Conservation (phyloP, 1,140 invertebrate genomes). For the Chelonus insularis region DNA sequence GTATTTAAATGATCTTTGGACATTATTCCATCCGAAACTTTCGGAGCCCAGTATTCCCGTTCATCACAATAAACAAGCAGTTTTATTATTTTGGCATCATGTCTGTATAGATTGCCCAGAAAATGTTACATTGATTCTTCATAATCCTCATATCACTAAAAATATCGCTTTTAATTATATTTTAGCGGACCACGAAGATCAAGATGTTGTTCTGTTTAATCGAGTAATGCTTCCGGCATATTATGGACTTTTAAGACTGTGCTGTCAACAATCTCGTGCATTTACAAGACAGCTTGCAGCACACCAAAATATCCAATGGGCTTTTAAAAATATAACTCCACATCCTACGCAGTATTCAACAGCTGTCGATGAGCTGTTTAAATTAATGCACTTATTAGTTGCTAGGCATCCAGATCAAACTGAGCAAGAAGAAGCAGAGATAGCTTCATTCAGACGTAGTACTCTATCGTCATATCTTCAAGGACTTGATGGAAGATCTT, state of each 20-base stretch:
- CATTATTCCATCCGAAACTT: constrained; percentile 90
- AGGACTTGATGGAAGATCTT: constrained; percentile 78
- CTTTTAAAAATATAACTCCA: constrained; percentile 93
- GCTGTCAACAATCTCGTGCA: constrained; percentile 81
- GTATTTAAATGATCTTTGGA: constrained; percentile 89
- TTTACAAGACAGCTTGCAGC: constrained; percentile 85
- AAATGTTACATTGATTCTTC: constrained; percentile 84
- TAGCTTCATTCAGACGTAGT: constrained; percentile 78
- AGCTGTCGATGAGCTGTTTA: constrained; percentile 89
- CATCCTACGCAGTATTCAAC: constrained; percentile 89
- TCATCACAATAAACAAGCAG: constrained; percentile 92
- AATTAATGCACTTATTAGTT: constrained; percentile 83
- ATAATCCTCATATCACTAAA: constrained; percentile 81
- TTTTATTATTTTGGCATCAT: constrained; percentile 91
- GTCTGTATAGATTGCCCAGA: constrained; percentile 90
- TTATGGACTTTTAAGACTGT: constrained; percentile 86
- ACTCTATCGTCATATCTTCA: constrained; percentile 83
- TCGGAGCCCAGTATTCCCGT: constrained; percentile 94
- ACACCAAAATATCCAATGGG: constrained; percentile 96
- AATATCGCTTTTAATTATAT: constrained; percentile 98
- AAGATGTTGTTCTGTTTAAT: constrained; percentile 92
- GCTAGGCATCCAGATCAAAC: constrained; percentile 74
- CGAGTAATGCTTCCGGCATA: constrained; percentile 93
- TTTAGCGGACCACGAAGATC: constrained; percentile 92
- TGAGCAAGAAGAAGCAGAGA: constrained; percentile 79